Percentiles rank a stretch among this genome's conserved stretches.
Evolutionary conservation across 2,888 invertebrate genomes (phyloP).

Genomic region (Catocala fraxini): DNA sequence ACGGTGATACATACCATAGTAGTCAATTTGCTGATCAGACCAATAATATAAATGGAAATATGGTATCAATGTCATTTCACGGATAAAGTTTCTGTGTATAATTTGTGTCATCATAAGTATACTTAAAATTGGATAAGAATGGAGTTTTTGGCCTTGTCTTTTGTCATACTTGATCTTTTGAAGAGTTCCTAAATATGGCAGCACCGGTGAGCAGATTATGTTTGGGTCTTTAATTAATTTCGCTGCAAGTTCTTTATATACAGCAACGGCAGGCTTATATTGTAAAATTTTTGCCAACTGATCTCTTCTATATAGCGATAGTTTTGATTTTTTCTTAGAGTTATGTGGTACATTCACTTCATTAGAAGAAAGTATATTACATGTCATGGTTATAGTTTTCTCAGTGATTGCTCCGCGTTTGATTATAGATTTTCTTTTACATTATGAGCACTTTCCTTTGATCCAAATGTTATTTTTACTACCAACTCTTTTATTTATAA

Average conservation of each 20-base stretch:
- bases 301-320: conserved; percentile 35
- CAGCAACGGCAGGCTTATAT: conserved; percentile 32
- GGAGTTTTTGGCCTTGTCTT: conserved; percentile 33
- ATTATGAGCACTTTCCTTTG: conserved; percentile 33
- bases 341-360: conserved; percentile 35
- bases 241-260: conserved; percentile 33
- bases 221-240: conserved; percentile 33
- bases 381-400: conserved; percentile 31
- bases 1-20: conserved; percentile 31
- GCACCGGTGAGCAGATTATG: conserved; percentile 31
- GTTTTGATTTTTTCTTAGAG: conserved; percentile 36
- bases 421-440: conserved; percentile 28
- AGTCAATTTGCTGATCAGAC: conserved; percentile 38
- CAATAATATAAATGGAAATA: conserved; percentile 40
- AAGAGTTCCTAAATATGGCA: conserved; percentile 34
- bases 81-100: conserved; percentile 32
- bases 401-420: conserved; percentile 33
- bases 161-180: conserved; percentile 34
- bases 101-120: conserved; percentile 31
- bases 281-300: conserved; percentile 34
- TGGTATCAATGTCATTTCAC: conserved; percentile 36
- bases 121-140: conserved; percentile 36
- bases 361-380: conserved; percentile 31
- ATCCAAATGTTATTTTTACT: conserved; percentile 16
- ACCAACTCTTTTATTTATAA: conserved; percentile 18